Evolutionary conservation across 2,797 vertebrate genomes (phyloP).

Genomic region (Mycteria americana): DNA sequence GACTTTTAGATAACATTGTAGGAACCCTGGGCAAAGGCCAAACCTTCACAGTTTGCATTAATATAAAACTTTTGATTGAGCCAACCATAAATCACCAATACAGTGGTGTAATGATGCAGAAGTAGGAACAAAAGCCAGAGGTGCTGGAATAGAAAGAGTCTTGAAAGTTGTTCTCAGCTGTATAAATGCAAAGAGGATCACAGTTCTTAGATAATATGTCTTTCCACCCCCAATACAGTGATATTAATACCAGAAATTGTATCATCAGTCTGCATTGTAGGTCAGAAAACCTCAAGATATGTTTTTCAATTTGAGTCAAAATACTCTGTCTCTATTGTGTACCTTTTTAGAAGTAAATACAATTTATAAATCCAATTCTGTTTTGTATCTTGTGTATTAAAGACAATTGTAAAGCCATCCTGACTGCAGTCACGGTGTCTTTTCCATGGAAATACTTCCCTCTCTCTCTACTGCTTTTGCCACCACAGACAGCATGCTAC

Average conservation of each 20-base stretch:
- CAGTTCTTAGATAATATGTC: not conserved
- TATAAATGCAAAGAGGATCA: not conserved
- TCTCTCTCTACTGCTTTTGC: not conserved
- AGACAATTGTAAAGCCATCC: not conserved
- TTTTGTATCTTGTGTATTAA: not conserved
- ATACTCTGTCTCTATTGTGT: not conserved
- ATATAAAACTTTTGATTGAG: slow-evolving; percentile 7
- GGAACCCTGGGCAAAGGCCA: not conserved
- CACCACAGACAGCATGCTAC: not conserved
- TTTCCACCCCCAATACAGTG: not conserved
- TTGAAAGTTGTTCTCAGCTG: not conserved
- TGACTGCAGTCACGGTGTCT: not conserved
- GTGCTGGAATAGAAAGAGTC: not conserved
- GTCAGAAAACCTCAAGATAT: not conserved
- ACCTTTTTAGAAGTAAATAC: not conserved
- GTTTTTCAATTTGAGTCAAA: not conserved
- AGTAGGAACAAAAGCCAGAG: not conserved
- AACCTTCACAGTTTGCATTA: not conserved
- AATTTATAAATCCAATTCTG: not conserved
- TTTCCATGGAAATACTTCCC: not conserved
- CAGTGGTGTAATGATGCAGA: not conserved
- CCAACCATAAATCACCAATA: not conserved
- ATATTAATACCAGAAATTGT: not conserved
- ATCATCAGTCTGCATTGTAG: not conserved
- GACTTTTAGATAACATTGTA: not conserved